A percentile compares a stretch with the other conserved stretches of the same genome.
Evolutionary conservation across 2,113 vertebrate species (phyloP).

Genomic region (Platichthys stellatus): DNA sequence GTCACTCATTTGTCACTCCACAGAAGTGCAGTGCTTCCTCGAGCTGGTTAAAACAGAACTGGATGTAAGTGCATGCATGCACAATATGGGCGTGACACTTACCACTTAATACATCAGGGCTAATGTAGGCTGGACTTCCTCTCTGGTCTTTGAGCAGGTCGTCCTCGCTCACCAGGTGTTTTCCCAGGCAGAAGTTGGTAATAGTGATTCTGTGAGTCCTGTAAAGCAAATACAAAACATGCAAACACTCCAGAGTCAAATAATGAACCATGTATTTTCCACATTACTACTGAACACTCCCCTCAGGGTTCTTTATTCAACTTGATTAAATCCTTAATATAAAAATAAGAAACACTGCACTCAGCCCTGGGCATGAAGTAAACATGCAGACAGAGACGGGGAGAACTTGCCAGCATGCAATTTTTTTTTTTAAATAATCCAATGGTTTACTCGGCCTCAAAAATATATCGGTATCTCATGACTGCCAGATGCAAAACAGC

Average conservation of each 20-base stretch:
- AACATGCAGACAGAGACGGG: slow-evolving; percentile 7
- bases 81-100: slow-evolving; percentile 38
- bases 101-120: slow-evolving; percentile 97
- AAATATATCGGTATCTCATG: slow-evolving; percentile 30
- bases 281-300: too few relatives aligned
- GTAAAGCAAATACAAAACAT: slow-evolving; percentile 23
- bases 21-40: not conserved
- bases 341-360: slow-evolving; percentile 7
- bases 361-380: slow-evolving; percentile 3
- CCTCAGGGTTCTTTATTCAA: not conserved
- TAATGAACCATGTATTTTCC: not conserved
- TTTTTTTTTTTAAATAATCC: slow-evolving; percentile 6
- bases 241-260: not conserved
- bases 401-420: slow-evolving; percentile 4
- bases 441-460: not conserved
- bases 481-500: slow-evolving; percentile 18
- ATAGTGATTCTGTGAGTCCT: slow-evolving; percentile 98
- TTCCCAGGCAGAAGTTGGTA: slow-evolving; percentile 99
- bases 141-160: slow-evolving; percentile 99
- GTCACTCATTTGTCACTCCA: too few relatives aligned
- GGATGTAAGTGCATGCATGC: not conserved
- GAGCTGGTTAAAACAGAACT: not conserved
- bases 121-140: slow-evolving; percentile 98
- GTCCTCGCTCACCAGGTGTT: slow-evolving; percentile 97
- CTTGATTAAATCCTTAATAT: slow-evolving; percentile 4